A percentile compares a stretch with the other conserved stretches of the same genome.
phyloP scores from a whole-genome alignment of 2,113 vertebrate species.

The Ptilorrhoa leucosticta region DNA sequence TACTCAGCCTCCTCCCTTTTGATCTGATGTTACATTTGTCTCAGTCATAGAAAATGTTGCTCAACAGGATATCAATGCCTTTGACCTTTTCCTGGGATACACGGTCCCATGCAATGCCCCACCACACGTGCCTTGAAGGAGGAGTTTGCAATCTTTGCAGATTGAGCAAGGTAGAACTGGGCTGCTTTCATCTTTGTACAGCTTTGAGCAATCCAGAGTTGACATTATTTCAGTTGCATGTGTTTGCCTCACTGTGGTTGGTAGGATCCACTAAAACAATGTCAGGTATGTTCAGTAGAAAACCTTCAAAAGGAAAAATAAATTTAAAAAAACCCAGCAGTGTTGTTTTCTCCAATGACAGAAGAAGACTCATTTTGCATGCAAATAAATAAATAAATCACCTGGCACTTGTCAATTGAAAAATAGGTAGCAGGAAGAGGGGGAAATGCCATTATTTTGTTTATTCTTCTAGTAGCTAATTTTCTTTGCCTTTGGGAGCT shows the following conservation, averaged over 20 bases:
- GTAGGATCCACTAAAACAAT: neutral
- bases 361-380: neutral
- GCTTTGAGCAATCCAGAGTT: slow-evolving; percentile 43
- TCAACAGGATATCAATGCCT: slow-evolving; percentile 56
- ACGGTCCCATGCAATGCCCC: neutral
- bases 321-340: too few species aligned
- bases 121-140: slow-evolving; percentile 21
- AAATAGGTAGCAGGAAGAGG: neutral
- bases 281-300: neutral
- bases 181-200: slow-evolving; percentile 43
- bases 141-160: slow-evolving; percentile 14
- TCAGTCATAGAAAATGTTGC: slow-evolving; percentile 68
- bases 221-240: neutral
- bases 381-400: neutral
- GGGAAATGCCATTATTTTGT: neutral
- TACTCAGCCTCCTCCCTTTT: slow-evolving; percentile 34
- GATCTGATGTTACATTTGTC: slow-evolving; percentile 60
- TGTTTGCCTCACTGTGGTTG: neutral
- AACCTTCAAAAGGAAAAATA: neutral
- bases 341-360: neutral
- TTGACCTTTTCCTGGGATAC: slow-evolving; percentile 61
- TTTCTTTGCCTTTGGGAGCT: neutral
- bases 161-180: slow-evolving; percentile 55
- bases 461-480: neutral
- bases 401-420: neutral